A percentile compares a stretch with the other conserved stretches of the same genome.
phyloP scores from a whole-genome alignment of 92 coral and sea anemone genomes.

The Montipora capitata region DNA sequence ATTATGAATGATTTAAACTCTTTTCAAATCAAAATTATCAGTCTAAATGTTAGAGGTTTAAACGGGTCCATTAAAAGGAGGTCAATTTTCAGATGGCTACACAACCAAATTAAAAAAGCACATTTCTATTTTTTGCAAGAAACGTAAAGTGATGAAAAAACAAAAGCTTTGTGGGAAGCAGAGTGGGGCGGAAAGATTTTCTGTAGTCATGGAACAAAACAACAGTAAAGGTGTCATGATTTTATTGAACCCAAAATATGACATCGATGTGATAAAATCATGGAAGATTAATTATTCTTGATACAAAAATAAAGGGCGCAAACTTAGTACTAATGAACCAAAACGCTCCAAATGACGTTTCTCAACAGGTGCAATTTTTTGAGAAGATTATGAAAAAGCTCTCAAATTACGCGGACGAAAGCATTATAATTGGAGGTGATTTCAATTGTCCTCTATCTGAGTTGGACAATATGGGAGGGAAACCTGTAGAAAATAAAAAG shows the following conservation, averaged over 20 bases:
- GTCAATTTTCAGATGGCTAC: conserved; percentile 26
- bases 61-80: conserved; percentile 11
- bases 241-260: background rate
- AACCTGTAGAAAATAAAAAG: background rate
- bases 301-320: conserved; percentile 12
- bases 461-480: background rate
- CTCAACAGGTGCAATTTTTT: background rate
- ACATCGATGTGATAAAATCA: conserved; percentile 1
- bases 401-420: background rate
- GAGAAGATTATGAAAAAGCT: background rate
- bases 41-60: conserved; percentile 16
- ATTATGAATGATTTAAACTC: background rate
- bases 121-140: conserved; percentile 22
- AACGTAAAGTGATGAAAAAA: conserved; percentile 1
- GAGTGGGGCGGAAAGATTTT: conserved; percentile 36
- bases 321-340: background rate
- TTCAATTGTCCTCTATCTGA: background rate
- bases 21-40: background rate
- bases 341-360: background rate
- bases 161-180: background rate
- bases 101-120: background rate
- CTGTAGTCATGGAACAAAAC: conserved; percentile 31
- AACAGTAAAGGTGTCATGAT: background rate
- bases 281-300: conserved; percentile 18
- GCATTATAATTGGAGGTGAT: conserved; percentile 13